A percentile compares a stretch with the other conserved stretches of the same genome.
phyloP scores from a whole-genome alignment of 2,888 invertebrate species.

The Xylocampa areola region DNA sequence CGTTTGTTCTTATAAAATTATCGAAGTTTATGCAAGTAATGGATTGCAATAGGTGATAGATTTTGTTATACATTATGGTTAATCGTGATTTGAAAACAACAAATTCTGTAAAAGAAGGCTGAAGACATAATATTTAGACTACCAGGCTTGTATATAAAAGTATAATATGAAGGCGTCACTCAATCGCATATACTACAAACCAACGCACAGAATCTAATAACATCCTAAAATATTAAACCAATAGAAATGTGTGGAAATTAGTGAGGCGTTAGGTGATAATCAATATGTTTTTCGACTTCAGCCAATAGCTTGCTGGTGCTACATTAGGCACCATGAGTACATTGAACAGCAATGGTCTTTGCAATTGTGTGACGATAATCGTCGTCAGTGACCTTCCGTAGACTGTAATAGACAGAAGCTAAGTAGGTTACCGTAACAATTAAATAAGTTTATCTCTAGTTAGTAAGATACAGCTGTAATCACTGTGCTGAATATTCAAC shows the following conservation, averaged over 20 bases:
- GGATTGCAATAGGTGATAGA: too few species aligned
- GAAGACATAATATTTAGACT: constrained; percentile 33
- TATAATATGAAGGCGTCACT: constrained; percentile 23
- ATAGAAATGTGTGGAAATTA: constrained; percentile 74
- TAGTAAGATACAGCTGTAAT: constrained; percentile 70
- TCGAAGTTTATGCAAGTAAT: not conserved
- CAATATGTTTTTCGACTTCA: constrained; percentile 67
- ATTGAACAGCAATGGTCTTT: constrained; percentile 33
- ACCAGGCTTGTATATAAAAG: constrained; percentile 15
- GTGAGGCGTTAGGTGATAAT: constrained; percentile 64
- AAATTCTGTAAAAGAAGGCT: constrained; percentile 6
- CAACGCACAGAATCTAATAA: constrained; percentile 42
- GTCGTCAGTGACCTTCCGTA: constrained; percentile 36
- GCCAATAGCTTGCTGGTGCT: constrained; percentile 46
- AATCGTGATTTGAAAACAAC: constrained; percentile 6
- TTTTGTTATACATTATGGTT: constrained; percentile 15
- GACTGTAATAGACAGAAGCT: constrained; percentile 26
- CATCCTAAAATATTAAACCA: constrained; percentile 63
- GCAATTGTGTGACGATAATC: constrained; percentile 12
- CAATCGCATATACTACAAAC: constrained; percentile 20
- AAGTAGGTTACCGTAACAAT: constrained; percentile 53
- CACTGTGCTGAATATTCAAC: constrained; percentile 61
- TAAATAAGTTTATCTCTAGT: constrained; percentile 29
- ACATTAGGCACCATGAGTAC: constrained; percentile 32
- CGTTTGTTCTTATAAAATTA: constrained; percentile 9